Percentiles rank a stretch among this genome's conserved stretches.
Evolutionary conservation across 2,888 invertebrate genomes (phyloP).

Genomic region (Drosophila prostipennis): DNA sequence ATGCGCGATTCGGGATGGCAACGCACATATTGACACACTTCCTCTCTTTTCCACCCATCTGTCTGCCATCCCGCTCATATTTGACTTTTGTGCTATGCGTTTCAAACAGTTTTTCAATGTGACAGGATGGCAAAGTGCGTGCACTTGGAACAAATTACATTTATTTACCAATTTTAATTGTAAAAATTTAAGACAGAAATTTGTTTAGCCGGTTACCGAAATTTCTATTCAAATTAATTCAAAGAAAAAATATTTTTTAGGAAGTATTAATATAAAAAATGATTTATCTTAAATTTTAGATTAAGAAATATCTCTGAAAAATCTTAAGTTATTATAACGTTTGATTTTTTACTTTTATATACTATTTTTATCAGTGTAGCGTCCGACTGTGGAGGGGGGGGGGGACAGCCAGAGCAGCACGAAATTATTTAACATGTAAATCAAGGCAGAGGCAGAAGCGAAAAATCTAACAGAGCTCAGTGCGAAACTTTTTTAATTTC

Average conservation of each 20-base stretch:
- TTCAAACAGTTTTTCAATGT: slow-evolving; percentile 58
- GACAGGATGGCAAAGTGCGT: slow-evolving; percentile 3
- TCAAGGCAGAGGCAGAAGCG: slow-evolving; percentile 54
- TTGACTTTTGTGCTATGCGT: slow-evolving; percentile 67
- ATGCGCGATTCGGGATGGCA: slow-evolving; percentile 40
- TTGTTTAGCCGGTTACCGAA: no score
- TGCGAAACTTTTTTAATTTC: slow-evolving; percentile 75
- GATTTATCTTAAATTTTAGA: no score
- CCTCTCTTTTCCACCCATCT: slow-evolving; percentile 35
- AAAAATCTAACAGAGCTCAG: slow-evolving; percentile 62
- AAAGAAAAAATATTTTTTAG: no score
- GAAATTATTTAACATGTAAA: slow-evolving; percentile 78
- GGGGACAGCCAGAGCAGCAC: slow-evolving; percentile 32
- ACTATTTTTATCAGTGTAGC: not conserved
- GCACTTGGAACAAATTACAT: slow-evolving; percentile 1
- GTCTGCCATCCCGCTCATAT: slow-evolving; percentile 53
- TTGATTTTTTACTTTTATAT: no score
- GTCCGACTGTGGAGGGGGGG: not conserved
- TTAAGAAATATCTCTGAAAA: no score
- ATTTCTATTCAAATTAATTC: no score
- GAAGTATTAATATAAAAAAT: no score
- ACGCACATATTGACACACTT: slow-evolving; percentile 52
- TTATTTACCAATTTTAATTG: no score
- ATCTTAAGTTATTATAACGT: no score
- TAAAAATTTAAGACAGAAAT: no score